A percentile compares a stretch with the other conserved stretches of the same genome.
Evolutionary conservation across 2,113 vertebrate genomes (phyloP).

Genomic region (Melanocharis versteri): DNA sequence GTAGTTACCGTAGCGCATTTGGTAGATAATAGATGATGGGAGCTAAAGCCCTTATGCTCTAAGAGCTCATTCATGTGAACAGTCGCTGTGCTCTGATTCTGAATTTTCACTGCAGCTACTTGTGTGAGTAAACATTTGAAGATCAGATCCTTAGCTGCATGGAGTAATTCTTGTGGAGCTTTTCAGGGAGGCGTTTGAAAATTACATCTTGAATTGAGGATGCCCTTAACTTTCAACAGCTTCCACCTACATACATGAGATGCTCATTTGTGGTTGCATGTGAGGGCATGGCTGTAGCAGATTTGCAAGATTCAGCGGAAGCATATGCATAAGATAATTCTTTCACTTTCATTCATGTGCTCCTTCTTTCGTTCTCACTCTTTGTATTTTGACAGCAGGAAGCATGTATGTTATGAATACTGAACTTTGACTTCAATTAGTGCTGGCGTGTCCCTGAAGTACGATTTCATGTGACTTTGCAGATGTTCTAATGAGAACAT

Average conservation of each 20-base stretch:
- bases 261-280: background rate
- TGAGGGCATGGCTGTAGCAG: slow-evolving; percentile 11
- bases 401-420: background rate
- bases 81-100: background rate
- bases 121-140: slow-evolving; percentile 2
- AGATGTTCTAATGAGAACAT: background rate
- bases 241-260: slow-evolving; percentile 19
- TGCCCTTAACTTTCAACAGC: slow-evolving; percentile 26
- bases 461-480: background rate
- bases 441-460: background rate
- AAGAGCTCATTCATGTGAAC: background rate
- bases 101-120: slow-evolving; percentile 1
- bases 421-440: background rate
- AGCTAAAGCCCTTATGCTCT: background rate
- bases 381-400: slow-evolving; percentile 1
- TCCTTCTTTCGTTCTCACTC: background rate
- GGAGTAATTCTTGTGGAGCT: background rate
- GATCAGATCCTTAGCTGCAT: background rate
- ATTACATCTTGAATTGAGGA: background rate
- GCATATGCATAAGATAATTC: background rate
- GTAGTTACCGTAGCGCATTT: background rate
- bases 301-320: background rate
- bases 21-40: background rate
- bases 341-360: slow-evolving; percentile 4
- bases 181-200: background rate